Conservation (phyloP, 2,888 invertebrate genomes). For the Lycocerus yunnanus region DNA sequence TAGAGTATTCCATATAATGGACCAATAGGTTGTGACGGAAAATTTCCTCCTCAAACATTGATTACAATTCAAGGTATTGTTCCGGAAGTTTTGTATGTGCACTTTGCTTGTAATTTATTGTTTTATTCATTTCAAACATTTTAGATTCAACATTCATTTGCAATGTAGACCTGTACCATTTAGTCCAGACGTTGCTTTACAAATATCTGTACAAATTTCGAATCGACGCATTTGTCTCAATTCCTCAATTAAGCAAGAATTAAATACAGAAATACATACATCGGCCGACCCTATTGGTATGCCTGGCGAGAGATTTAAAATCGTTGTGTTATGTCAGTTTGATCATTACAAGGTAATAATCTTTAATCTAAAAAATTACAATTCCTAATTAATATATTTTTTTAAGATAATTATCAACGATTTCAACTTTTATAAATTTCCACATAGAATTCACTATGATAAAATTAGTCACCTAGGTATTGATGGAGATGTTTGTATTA, state of each 20-base stretch:
- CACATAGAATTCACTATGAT: constrained; percentile 70
- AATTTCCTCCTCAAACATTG: not conserved
- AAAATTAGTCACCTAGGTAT: constrained; percentile 70
- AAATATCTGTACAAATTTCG: constrained; percentile 66
- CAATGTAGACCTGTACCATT: constrained; percentile 74
- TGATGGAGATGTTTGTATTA: constrained; percentile 76
- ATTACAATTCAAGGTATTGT: not conserved
- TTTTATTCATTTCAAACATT: not conserved
- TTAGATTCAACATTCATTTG: constrained; percentile 75
- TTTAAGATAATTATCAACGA: constrained; percentile 80
- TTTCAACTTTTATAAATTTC: constrained; percentile 73
- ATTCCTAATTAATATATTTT: constrained; percentile 5
- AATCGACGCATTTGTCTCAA: constrained; percentile 64
- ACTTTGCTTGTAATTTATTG: not conserved
- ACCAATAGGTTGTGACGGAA: not conserved
- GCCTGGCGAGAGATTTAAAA: constrained; percentile 70
- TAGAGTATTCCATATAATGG: not conserved
- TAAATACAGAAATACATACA: constrained; percentile 65
- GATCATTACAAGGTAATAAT: constrained; percentile 39
- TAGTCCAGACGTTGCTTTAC: constrained; percentile 78
- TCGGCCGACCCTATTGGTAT: constrained; percentile 62
- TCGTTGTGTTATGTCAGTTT: constrained; percentile 69
- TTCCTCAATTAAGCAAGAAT: constrained; percentile 59
- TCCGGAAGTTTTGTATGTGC: not conserved
- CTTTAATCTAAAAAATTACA: not conserved